A percentile compares a stretch with the other conserved stretches of the same genome.
Evolutionary conservation across 37 sponge, comb jelly and placozoan genomes (phyloP).

Genomic region (Spongia lamella): DNA sequence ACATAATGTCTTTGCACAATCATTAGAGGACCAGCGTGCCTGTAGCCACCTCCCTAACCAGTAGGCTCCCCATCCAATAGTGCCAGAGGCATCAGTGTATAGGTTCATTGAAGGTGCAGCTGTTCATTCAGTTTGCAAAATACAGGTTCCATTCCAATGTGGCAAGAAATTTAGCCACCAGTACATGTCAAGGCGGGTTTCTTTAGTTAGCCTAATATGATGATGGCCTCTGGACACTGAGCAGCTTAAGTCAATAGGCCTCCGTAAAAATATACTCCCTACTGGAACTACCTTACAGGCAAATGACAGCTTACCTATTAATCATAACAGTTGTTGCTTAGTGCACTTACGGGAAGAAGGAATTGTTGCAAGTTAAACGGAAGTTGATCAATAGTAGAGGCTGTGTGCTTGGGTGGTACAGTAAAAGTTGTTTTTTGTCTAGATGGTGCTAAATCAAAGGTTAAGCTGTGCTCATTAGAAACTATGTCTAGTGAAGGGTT

Average conservation of each 20-base stretch:
- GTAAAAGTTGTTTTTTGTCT: too few relatives aligned
- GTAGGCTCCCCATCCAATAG: conserved; percentile 23
- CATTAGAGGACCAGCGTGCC: conserved; percentile 18
- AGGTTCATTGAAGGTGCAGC: conserved; percentile 4
- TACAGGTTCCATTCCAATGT: conserved; percentile 38
- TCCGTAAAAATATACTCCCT: conserved; percentile 14
- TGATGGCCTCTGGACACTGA: conserved; percentile 22
- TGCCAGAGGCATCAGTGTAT: conserved; percentile 44
- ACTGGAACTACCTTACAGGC: conserved; percentile 25
- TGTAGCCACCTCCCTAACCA: conserved; percentile 27
- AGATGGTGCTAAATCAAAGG: too few relatives aligned
- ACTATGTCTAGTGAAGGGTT: too few relatives aligned
- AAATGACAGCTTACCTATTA: conserved; percentile 18
- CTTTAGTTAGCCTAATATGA: conserved; percentile 13
- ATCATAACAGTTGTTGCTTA: conserved; percentile 6
- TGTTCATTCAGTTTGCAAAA: too few relatives aligned
- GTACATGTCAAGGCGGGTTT: conserved; percentile 34
- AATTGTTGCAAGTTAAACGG: too few relatives aligned
- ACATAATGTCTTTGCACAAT: background rate
- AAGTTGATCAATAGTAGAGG: too few relatives aligned
- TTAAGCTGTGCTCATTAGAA: too few relatives aligned
- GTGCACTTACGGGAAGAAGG: too few relatives aligned
- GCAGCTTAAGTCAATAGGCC: conserved; percentile 20
- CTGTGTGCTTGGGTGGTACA: too few relatives aligned
- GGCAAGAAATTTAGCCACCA: conserved; percentile 54